phyloP scores from a whole-genome alignment of 2,888 invertebrate species.

The Axea sp. region DNA sequence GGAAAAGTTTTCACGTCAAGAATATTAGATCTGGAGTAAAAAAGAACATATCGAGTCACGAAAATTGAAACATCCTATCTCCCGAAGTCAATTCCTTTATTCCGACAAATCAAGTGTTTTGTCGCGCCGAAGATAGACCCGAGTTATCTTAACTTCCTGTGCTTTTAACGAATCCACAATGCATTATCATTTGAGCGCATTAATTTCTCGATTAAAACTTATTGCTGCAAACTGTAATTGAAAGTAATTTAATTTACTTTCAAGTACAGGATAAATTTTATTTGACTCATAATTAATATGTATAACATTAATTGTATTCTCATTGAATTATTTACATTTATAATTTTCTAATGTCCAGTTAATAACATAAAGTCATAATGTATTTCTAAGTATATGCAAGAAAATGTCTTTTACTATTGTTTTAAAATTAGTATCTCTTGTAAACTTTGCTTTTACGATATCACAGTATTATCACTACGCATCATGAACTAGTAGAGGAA shows the following conservation, averaged over 20 bases:
- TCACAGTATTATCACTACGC: conserved; percentile 17
- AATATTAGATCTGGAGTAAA: conserved; percentile 59
- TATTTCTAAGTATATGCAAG: too few species aligned
- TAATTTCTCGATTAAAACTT: conserved; percentile 14
- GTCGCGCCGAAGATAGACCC: conserved; percentile 18
- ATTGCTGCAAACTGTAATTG: too few species aligned
- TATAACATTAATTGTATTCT: too few species aligned
- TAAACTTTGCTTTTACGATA: conserved; percentile 26
- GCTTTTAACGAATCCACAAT: neutral
- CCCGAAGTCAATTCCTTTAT: conserved; percentile 38
- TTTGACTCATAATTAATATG: too few species aligned
- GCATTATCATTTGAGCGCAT: conserved; percentile 21
- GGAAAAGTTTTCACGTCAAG: conserved; percentile 55
- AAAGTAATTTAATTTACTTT: too few species aligned
- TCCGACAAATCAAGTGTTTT: conserved; percentile 54
- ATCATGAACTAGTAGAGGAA: conserved; percentile 18
- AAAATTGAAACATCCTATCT: conserved; percentile 73
- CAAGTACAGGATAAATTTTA: too few species aligned
- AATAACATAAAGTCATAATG: too few species aligned
- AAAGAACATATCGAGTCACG: conserved; percentile 64
- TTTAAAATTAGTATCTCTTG: conserved; percentile 21
- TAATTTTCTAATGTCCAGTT: too few species aligned
- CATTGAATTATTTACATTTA: neutral
- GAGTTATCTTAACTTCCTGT: conserved; percentile 29
- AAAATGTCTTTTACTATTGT: conserved; percentile 6